phyloP scores from a whole-genome alignment of 2,797 vertebrate species.

The Siniperca scherzeri region DNA sequence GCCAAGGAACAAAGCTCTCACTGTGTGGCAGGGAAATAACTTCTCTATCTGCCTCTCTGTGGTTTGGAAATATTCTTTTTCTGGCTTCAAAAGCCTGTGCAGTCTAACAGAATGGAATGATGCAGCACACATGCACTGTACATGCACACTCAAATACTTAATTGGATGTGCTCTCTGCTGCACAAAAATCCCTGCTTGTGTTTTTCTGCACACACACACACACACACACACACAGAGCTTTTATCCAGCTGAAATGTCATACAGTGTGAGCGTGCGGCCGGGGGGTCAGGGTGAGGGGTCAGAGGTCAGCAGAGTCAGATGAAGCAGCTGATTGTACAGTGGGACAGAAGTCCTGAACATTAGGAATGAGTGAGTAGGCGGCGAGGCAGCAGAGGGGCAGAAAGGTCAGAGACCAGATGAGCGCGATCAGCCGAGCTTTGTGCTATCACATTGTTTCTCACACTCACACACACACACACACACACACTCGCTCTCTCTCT shows the following conservation, averaged over 20 bases:
- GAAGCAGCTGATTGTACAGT: conserved; percentile 72
- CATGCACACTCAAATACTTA: conserved; percentile 13
- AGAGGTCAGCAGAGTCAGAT: conserved; percentile 61
- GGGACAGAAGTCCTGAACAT: conserved; percentile 42
- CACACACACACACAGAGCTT: conserved; percentile 18
- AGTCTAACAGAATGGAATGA: conserved; percentile 38
- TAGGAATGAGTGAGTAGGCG: conserved; percentile 53
- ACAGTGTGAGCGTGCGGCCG: conserved; percentile 37
- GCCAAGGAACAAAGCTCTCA: conserved; percentile 59
- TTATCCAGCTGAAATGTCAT: conserved; percentile 68
- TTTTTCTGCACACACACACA: conserved; percentile 22
- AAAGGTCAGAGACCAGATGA: conserved; percentile 65
- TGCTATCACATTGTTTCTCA: conserved; percentile 20
- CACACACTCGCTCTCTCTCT: conserved; percentile 1
- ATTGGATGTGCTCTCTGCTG: conserved; percentile 11
- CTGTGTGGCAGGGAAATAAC: conserved; percentile 51
- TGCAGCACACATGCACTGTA: conserved; percentile 10
- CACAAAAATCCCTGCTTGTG: conserved; percentile 30
- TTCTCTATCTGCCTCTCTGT: conserved; percentile 37
- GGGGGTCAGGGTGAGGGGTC: conserved; percentile 49
- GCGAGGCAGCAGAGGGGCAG: conserved; percentile 26
- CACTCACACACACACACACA: conserved; percentile 16
- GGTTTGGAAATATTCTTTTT: conserved; percentile 41
- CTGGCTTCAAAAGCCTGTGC: conserved; percentile 21
- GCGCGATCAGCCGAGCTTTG: conserved; percentile 20